phyloP scores from a whole-genome alignment of 1,140 invertebrate species.

The Saccostrea glomerata region DNA sequence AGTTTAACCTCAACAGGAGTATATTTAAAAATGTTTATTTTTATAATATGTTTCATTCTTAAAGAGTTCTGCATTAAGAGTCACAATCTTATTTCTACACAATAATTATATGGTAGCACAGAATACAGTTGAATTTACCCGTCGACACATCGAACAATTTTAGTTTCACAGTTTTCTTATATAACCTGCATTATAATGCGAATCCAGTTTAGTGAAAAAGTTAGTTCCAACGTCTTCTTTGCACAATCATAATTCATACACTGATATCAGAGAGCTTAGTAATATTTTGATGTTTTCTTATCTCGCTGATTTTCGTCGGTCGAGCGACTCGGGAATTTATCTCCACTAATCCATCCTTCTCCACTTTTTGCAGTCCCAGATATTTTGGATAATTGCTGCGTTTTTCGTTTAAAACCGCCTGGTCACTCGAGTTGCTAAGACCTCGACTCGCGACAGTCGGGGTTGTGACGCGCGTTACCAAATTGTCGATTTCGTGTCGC shows the following conservation, averaged over 20 bases:
- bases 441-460: constrained; percentile 63
- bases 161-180: background rate
- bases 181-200: background rate
- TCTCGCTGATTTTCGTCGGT: constrained; percentile 65
- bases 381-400: constrained; percentile 58
- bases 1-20: no score
- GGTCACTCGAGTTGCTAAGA: constrained; percentile 60
- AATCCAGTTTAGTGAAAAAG: background rate
- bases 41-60: background rate
- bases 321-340: constrained; percentile 57
- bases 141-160: background rate
- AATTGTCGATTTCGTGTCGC: constrained; percentile 64
- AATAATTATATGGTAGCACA: background rate
- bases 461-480: constrained; percentile 58
- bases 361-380: constrained; percentile 59
- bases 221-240: background rate
- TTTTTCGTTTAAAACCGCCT: constrained; percentile 54
- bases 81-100: background rate
- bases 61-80: background rate
- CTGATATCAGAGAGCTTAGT: constrained; percentile 52
- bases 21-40: no score
- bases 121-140: background rate
- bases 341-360: constrained; percentile 56
- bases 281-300: constrained; percentile 53
- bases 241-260: constrained; percentile 38